A percentile compares a stretch with the other conserved stretches of the same genome.
Evolutionary conservation across 2,888 invertebrate genomes (phyloP).

Genomic region (Ashinkailepas kermadecensis): DNA sequence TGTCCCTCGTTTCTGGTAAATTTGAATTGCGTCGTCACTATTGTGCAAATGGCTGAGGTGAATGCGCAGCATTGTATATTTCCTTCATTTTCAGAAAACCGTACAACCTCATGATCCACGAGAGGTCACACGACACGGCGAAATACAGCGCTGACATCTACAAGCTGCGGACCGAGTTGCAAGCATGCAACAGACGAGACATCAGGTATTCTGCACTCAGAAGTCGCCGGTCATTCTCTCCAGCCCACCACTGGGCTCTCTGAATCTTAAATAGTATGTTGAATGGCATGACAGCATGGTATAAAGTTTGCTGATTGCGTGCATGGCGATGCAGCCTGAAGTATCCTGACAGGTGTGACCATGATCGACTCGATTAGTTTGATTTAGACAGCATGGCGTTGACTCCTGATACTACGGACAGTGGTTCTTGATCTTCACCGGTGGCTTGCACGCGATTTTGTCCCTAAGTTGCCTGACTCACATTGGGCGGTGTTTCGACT

Average conservation of each 20-base stretch:
- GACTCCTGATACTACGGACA: background rate
- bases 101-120: conserved; percentile 17
- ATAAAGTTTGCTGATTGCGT: background rate
- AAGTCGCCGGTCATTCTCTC: background rate
- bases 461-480: no score
- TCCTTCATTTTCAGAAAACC: background rate
- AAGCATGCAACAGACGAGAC: background rate
- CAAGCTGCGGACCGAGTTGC: conserved; percentile 6
- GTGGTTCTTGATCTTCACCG: no score
- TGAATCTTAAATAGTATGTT: background rate
- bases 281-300: conserved; percentile 5
- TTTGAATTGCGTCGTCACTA: no score
- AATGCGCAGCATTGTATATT: no score
- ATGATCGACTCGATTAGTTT: background rate
- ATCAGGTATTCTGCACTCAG: background rate
- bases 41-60: no score
- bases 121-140: background rate
- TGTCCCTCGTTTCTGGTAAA: no score
- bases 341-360: background rate
- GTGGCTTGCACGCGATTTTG: no score
- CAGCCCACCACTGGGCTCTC: background rate
- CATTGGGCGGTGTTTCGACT: no score
- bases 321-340: background rate
- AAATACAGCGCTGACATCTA: conserved; percentile 14
- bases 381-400: background rate